These are phyloP conservation scores for Trichogramma evanescens DNA, from an alignment of 2,888 invertebrate genomes.

Conservation along the genomic window DNA sequence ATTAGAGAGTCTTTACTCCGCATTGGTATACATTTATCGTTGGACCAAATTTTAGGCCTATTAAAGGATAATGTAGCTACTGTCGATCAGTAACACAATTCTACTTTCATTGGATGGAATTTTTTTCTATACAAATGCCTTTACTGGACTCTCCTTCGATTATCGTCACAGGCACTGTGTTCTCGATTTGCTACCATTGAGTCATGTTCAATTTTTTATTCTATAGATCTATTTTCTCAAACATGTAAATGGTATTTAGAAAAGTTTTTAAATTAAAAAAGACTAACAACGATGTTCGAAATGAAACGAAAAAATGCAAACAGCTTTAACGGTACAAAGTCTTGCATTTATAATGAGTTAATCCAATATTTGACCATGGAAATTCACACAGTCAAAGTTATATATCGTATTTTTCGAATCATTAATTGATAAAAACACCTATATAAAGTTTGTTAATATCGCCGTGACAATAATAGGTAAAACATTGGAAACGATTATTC, in stretches of 20 bases:
- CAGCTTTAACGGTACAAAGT: conserved; percentile 14
- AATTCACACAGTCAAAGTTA: conserved; percentile 9
- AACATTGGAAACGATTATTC: not conserved
- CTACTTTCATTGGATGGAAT: conserved; percentile 12
- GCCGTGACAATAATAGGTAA: conserved; percentile 2
- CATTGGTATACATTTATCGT: conserved; percentile 6
- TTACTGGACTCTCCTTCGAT: conserved; percentile 9
- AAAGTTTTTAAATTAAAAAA: not conserved
- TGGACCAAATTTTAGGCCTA: conserved; percentile 2
- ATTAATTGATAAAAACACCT: conserved; percentile 14
- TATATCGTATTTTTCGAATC: conserved; percentile 6
- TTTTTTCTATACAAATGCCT: conserved; percentile 12
- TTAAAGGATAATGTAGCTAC: conserved; percentile 7
- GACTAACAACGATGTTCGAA: conserved; percentile 17
- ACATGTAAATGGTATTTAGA: no score
- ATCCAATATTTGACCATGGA: conserved; percentile 1
- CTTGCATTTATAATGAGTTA: conserved; percentile 2
- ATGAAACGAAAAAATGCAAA: conserved; percentile 15
- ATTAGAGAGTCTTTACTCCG: conserved; percentile 19
- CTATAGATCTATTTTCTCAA: no score
- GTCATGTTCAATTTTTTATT: not conserved
- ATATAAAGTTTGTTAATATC: conserved; percentile 21
- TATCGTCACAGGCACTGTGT: conserved; percentile 14
- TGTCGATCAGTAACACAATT: conserved; percentile 1
- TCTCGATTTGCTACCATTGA: not conserved